Evolutionary conservation across 2,888 invertebrate species (phyloP), one percentile per base, ranked within the genome.

Genomic region (Drosophila algonquin): DNA sequence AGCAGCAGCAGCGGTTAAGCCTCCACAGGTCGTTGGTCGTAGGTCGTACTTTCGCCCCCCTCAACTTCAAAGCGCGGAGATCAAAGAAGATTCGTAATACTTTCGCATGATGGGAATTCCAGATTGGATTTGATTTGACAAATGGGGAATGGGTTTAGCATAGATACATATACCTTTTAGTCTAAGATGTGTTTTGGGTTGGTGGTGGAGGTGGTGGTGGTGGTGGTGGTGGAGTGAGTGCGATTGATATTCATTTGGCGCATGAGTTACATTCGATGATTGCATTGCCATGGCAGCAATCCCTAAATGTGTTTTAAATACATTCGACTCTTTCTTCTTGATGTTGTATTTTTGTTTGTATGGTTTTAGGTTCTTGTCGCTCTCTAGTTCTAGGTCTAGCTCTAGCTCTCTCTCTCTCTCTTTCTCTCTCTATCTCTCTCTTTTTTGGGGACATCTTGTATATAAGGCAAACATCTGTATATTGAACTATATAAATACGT

Each of bases 381-480:
- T 63, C 53, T 57, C 53, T 58, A 50, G 60, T 61, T 56, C 55
- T 58, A 21, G 21, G 1, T 21, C 21, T 3, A 21, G 18, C 1
- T 18, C 52, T 64, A 63, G 48, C 46, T 75, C 16, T 80, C 55
- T 80, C 67, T 78, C 71, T 63, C 53, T 57, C 53, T 58, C 46
- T 64, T 61, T 56, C 55, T 58, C 52, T 64, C 61, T 56, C 46
- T 75, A n/a, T 80, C 55, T 79, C 67, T 78, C n/a, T n/a, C n/a
- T n/a, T n/a, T 74, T 30, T 30, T 75, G 78, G 40, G 67, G 55
- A 50, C 68, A 67, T 67, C 44, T 67, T 88, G 87, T 86, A 86
- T 86, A 86, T 86, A 86, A 86, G 85, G 85, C 85, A 88, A 86
- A 86, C 79, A 81, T 83, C 88, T 84, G 77, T 80, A 86, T 88